Conservation (phyloP, 2,888 invertebrate genomes). For the Platycheirus albimanus region DNA sequence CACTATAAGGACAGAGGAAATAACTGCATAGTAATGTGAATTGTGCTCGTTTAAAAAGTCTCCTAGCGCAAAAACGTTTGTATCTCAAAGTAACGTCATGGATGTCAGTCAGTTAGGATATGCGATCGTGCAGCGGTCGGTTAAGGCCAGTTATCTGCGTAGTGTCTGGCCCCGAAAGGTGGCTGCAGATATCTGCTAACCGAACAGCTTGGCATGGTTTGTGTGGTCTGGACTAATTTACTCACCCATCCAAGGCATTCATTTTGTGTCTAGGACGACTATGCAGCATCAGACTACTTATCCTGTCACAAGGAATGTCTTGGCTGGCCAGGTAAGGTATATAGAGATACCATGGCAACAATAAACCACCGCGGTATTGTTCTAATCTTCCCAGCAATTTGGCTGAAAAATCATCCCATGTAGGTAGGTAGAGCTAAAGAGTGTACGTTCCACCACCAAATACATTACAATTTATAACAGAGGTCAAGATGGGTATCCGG, state of each 20-base stretch:
- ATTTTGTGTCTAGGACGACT: conserved; percentile 68
- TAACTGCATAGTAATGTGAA: conserved; percentile 72
- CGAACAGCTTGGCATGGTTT: conserved; percentile 61
- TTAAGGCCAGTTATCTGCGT: conserved; percentile 68
- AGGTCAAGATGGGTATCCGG: conserved; percentile 67
- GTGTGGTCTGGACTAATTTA: conserved; percentile 74
- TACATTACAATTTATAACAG: conserved; percentile 34
- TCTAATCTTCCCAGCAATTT: conserved; percentile 70
- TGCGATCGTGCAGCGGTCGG: conserved; percentile 69
- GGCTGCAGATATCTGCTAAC: conserved; percentile 66
- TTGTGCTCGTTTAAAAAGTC: conserved; percentile 71
- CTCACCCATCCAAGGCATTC: conserved; percentile 68
- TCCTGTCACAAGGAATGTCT: conserved; percentile 72
- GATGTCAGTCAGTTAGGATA: conserved; percentile 73
- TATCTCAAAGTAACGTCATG: conserved; percentile 69
- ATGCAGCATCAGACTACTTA: conserved; percentile 60
- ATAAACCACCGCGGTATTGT: conserved; percentile 74
- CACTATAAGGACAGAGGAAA: conserved; percentile 3
- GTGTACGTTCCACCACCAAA: no score
- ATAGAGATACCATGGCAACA: conserved; percentile 64
- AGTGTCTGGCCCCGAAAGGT: conserved; percentile 71
- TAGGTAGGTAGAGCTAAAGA: background rate
- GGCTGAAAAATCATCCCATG: conserved; percentile 23
- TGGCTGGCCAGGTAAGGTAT: background rate
- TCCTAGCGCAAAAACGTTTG: conserved; percentile 71